These are phyloP conservation scores for Bombus ignitus DNA, from an alignment of 1,140 invertebrate species.

Conservation along the genomic window DNA sequence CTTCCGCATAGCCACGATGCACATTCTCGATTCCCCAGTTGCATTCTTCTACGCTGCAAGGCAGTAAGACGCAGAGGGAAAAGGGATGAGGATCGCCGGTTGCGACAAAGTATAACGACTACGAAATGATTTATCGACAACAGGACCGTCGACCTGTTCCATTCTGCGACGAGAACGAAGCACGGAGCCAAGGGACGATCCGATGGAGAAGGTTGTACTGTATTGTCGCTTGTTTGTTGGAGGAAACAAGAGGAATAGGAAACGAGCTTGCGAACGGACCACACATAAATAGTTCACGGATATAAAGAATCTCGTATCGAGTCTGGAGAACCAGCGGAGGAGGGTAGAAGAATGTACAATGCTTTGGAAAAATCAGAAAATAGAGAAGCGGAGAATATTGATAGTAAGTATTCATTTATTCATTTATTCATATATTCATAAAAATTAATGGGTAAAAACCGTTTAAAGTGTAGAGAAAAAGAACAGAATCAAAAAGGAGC, in stretches of 20 bases:
- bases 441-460: too few relatives aligned
- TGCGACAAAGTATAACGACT: constrained; percentile 54
- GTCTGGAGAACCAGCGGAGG: neutral
- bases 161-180: neutral
- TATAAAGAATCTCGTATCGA: neutral
- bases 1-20: constrained; percentile 54
- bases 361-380: neutral
- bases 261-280: constrained; percentile 1
- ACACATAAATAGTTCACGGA: constrained; percentile 21
- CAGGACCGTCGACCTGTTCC: neutral
- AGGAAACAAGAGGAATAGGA: constrained; percentile 46
- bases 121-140: constrained; percentile 51
- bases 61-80: neutral
- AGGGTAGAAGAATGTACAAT: too few relatives aligned
- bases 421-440: too few relatives aligned
- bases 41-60: constrained; percentile 18
- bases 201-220: constrained; percentile 36
- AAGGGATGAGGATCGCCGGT: neutral
- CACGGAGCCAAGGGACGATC: constrained; percentile 11
- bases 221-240: constrained; percentile 56
- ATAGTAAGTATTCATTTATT: too few relatives aligned
- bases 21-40: constrained; percentile 23
- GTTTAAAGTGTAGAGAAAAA: too few relatives aligned
- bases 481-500: too few relatives aligned
- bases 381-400: neutral